Percentiles rank a stretch among this genome's conserved stretches.
phyloP scores from a whole-genome alignment of 2,113 vertebrate species.

The Leptobrachium leishanense region DNA sequence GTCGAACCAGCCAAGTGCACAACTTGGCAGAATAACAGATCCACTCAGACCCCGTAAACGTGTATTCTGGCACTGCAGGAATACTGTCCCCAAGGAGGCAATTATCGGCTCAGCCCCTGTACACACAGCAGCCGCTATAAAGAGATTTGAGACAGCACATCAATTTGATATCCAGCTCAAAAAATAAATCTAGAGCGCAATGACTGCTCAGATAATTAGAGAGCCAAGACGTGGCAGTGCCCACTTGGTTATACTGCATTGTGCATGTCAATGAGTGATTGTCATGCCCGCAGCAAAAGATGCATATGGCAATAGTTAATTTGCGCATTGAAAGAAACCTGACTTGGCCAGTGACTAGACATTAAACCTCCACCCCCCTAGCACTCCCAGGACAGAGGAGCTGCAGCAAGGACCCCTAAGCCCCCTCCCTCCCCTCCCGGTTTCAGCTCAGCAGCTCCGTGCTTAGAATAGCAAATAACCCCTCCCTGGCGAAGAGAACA shows the following conservation, averaged over 20 bases:
- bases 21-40: slow-evolving; percentile 6
- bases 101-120: slow-evolving; percentile 23
- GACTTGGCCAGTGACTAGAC: slow-evolving; percentile 4
- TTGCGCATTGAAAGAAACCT: too few relatives aligned
- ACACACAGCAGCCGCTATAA: neutral
- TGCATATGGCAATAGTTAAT: too few relatives aligned
- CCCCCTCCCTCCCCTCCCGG: slow-evolving; percentile 27
- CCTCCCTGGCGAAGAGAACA: slow-evolving; percentile 60
- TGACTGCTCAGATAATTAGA: neutral
- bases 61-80: slow-evolving; percentile 8
- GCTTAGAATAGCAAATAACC: slow-evolving; percentile 74
- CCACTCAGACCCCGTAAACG: neutral
- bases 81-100: slow-evolving; percentile 15
- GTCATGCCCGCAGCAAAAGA: too few relatives aligned
- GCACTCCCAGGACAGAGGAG: slow-evolving; percentile 41
- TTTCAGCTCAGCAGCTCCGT: slow-evolving; percentile 71
- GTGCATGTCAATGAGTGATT: too few relatives aligned
- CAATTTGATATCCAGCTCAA: slow-evolving; percentile 8
- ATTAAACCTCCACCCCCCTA: slow-evolving; percentile 8
- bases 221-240: neutral
- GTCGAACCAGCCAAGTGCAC: neutral
- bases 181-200: neutral
- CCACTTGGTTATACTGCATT: neutral
- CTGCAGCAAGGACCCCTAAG: slow-evolving; percentile 56
- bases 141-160: slow-evolving; percentile 13